Percentiles rank a stretch among this genome's conserved stretches.
These are phyloP conservation scores for Falco punctatus DNA, from an alignment of 2,113 vertebrate species.

Conservation along the genomic window DNA sequence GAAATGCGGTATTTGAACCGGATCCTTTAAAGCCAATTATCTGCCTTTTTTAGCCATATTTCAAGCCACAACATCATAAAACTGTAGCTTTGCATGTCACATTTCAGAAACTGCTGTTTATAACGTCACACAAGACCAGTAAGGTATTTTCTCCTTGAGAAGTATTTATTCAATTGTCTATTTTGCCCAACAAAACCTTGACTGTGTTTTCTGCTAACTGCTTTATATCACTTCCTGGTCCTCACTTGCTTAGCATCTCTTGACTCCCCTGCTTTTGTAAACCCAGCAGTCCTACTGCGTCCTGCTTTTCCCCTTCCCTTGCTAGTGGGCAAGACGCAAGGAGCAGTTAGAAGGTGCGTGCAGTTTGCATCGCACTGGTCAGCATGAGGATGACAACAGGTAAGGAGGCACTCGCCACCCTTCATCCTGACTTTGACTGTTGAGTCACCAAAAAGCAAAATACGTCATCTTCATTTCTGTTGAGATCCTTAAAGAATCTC, in stretches of 20 bases:
- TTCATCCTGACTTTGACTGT: neutral
- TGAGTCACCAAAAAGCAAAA: neutral
- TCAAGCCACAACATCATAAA: neutral
- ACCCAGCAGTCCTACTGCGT: neutral
- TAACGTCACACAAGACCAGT: neutral
- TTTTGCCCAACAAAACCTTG: neutral
- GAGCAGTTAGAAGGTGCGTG: neutral
- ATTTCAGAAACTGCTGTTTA: slow-evolving; percentile 20
- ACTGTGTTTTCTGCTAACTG: neutral
- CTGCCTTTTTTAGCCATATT: slow-evolving; percentile 5
- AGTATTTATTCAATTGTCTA: neutral
- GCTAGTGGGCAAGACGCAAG: neutral
- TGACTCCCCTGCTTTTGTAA: neutral
- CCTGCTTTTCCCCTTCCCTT: neutral
- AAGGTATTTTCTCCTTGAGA: neutral
- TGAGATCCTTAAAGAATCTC: neutral
- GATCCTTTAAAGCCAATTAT: neutral
- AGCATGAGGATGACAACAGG: neutral
- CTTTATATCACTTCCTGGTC: neutral
- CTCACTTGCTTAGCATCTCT: neutral
- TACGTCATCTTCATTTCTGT: neutral
- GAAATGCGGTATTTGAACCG: neutral
- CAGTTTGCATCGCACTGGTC: neutral
- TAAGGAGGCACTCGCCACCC: too few species aligned
- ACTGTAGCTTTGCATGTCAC: neutral